Evolutionary conservation across 2,797 vertebrate species (phyloP), one percentile per base, ranked within the genome.

Genomic region (Microctenopoma steveboyesi): DNA sequence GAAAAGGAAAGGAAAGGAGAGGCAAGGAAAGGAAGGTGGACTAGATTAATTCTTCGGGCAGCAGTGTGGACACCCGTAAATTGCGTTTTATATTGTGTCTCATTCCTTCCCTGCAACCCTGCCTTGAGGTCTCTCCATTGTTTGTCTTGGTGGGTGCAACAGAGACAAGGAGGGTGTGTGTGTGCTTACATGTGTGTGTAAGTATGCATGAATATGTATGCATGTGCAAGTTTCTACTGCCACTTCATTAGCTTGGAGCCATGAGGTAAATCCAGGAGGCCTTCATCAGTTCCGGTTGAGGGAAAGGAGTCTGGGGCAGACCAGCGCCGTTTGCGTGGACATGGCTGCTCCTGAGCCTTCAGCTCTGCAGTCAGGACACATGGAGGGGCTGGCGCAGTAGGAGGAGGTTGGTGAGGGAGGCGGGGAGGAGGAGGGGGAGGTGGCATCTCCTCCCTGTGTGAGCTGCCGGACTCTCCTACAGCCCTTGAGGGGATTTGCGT

Each of bases 261-360:
- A 85, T 93, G 93, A 94, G 94, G 93, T 94, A 94, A 93, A 92
- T 93, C 90, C 82, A 82, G 69, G 82, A 88, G 88, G 74, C 87
- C 82, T 81, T 91, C 68, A 55, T 87, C 86, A 83, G 79, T 87
- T 73, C 83, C 76, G 11, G 66, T 75, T 48, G 84, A 66, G 69
- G 78, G 73, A 64, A 89, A 81, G 64, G 85, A 65, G 69, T 94
- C 94, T 0, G 94, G 93, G 58, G 94, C 94, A 7, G 94, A 95
- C 93, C 94, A 94, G 37, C 92, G 94, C 53, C 94, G 87, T 56
- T 95, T 95, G 65, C 94, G 92, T 13, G 74, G 74, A 28, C 79
- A 86, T 4, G 79, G 74, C 64, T 74, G 84, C 72, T 88, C 90
- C 73, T 72, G 82, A 53, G 71, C 18, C 1, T 69, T 74, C 37